Conservation (phyloP, 2,797 vertebrate species). For the Pseudotriccus pelzelni region DNA sequence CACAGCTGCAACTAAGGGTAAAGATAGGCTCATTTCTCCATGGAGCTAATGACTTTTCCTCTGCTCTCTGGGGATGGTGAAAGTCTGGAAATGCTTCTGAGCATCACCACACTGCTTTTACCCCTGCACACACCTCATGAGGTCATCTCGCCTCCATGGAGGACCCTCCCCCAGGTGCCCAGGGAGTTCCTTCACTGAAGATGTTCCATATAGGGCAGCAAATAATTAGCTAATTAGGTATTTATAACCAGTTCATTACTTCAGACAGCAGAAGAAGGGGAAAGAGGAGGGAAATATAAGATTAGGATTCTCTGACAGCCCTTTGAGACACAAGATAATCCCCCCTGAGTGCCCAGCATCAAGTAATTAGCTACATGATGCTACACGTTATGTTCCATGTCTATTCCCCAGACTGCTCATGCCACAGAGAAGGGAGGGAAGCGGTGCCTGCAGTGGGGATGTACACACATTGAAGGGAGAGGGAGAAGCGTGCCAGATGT, state of each 20-base stretch:
- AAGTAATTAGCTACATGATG: conserved; percentile 33
- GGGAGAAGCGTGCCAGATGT: neutral
- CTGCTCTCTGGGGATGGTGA: conserved; percentile 23
- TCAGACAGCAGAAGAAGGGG: neutral
- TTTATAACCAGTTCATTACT: conserved; percentile 57
- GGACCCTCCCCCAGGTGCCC: neutral
- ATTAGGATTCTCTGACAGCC: conserved; percentile 57
- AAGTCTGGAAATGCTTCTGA: conserved; percentile 36
- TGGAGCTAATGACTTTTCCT: conserved; percentile 43
- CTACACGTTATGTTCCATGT: neutral
- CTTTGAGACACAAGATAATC: conserved; percentile 51
- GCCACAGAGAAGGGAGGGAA: neutral
- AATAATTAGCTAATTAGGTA: conserved; percentile 75
- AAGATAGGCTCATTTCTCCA: neutral
- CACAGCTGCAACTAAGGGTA: neutral
- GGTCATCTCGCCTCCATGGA: neutral
- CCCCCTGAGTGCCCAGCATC: conserved; percentile 35
- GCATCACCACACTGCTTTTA: neutral
- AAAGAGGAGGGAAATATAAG: conserved; percentile 17
- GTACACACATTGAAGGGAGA: neutral
- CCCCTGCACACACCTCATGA: neutral
- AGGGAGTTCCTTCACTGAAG: conserved; percentile 48
- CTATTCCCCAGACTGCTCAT: neutral
- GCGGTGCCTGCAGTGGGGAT: neutral
- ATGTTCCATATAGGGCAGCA: conserved; percentile 40